Evolutionary conservation across 1,140 invertebrate genomes (phyloP).

Genomic region (Vanessa tameamea): DNA sequence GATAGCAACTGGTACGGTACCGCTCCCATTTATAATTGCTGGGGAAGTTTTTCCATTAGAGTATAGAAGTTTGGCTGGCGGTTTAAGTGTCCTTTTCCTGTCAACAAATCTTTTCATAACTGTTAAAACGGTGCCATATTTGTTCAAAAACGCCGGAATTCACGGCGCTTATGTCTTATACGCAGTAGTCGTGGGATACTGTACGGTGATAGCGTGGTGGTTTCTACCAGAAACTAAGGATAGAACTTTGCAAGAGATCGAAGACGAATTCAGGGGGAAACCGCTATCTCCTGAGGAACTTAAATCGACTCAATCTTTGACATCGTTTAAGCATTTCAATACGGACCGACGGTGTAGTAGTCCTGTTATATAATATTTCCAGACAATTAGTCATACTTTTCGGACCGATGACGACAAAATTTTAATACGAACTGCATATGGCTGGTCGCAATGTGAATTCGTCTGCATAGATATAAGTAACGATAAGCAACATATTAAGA

Average conservation of each 20-base stretch:
- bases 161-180: conserved; percentile 54
- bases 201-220: conserved; percentile 41
- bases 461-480: background rate
- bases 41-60: conserved; percentile 63
- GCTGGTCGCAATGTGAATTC: background rate
- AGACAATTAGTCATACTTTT: too few relatives aligned
- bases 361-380: conserved; percentile 44
- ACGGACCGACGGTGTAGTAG: conserved; percentile 63
- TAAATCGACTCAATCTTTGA: conserved; percentile 49
- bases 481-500: background rate
- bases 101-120: conserved; percentile 52
- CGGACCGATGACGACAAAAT: too few relatives aligned
- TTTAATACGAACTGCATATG: background rate
- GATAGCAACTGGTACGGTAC: conserved; percentile 58
- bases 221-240: conserved; percentile 58
- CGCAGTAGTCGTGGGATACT: conserved; percentile 38
- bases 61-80: conserved; percentile 57
- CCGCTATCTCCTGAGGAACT: conserved; percentile 43
- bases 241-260: conserved; percentile 55
- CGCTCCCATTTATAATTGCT: conserved; percentile 58
- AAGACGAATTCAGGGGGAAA: conserved; percentile 53
- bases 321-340: conserved; percentile 50
- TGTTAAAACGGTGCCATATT: conserved; percentile 53
- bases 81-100: conserved; percentile 51
- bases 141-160: conserved; percentile 48